Conservation (phyloP, 2,888 invertebrate species). For the Exocentrus adspersus region DNA sequence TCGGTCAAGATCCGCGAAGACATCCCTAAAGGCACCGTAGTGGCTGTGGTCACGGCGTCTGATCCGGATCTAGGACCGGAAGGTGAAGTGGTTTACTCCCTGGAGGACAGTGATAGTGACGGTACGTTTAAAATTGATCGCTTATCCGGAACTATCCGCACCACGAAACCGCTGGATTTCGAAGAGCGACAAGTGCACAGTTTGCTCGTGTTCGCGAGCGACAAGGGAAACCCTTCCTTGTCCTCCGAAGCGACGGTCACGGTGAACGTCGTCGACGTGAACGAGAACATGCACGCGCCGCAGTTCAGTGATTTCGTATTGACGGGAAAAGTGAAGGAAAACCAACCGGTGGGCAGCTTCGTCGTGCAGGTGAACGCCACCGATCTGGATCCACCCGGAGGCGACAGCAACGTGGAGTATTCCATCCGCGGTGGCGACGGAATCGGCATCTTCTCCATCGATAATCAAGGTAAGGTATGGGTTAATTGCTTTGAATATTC, state of each 20-base stretch:
- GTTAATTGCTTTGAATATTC: not conserved
- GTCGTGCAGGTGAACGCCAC: conserved; percentile 82
- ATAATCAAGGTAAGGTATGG: conserved; percentile 78
- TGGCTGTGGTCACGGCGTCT: conserved; percentile 83
- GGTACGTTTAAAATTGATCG: conserved; percentile 84
- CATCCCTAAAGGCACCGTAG: conserved; percentile 86
- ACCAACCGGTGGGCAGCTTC: conserved; percentile 78
- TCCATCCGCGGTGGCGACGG: conserved; percentile 90
- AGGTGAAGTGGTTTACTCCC: conserved; percentile 82
- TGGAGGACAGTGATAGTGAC: conserved; percentile 76
- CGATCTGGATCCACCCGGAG: conserved; percentile 83
- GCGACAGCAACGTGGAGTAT: conserved; percentile 85
- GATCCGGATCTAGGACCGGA: conserved; percentile 89
- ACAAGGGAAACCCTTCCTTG: conserved; percentile 85
- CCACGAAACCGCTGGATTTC: conserved; percentile 83
- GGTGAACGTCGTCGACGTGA: conserved; percentile 91
- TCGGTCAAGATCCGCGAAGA: conserved; percentile 89
- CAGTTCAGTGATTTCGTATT: conserved; percentile 84
- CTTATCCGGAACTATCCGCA: conserved; percentile 86
- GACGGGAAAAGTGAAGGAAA: conserved; percentile 80
- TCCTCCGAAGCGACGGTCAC: conserved; percentile 82
- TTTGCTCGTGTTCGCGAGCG: conserved; percentile 84
- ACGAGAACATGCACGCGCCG: conserved; percentile 90
- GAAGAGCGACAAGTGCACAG: conserved; percentile 91
- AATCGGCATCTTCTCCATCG: conserved; percentile 90